A percentile compares a stretch with the other conserved stretches of the same genome.
These are phyloP conservation scores for Phenacoccus solenopsis DNA, from an alignment of 1,140 invertebrate species.

Conservation along the genomic window DNA sequence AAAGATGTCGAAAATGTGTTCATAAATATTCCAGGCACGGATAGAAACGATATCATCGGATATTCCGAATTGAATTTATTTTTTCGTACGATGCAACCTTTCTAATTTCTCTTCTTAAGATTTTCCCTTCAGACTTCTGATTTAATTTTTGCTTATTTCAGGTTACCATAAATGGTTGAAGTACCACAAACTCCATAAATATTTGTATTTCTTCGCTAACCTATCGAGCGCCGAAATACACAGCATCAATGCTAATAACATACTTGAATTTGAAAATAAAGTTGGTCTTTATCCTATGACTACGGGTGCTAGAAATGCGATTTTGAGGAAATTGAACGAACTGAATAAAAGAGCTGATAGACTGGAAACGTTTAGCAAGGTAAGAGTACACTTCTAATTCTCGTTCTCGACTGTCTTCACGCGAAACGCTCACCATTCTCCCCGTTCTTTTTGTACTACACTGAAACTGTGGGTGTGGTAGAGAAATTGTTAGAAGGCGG, in stretches of 20 bases:
- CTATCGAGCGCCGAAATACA: neutral
- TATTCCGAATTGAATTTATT: neutral
- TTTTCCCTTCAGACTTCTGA: no score
- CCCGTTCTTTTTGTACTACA: no score
- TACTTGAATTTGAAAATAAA: neutral
- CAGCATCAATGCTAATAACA: neutral
- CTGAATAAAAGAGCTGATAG: neutral
- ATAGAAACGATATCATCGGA: neutral
- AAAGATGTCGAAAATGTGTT: neutral
- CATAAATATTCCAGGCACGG: neutral
- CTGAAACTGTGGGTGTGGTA: no score
- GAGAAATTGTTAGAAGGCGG: neutral
- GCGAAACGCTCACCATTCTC: no score
- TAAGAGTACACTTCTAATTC: neutral
- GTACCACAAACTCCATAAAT: neutral
- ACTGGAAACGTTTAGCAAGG: neutral
- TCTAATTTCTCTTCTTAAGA: no score
- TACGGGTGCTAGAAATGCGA: neutral
- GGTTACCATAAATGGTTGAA: neutral
- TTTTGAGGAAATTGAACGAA: neutral
- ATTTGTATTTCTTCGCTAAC: conserved; percentile 9
- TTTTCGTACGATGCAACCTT: neutral
- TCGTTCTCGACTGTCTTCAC: no score
- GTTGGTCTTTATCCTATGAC: neutral
- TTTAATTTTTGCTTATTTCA: neutral